Percentiles rank a stretch among this genome's conserved stretches.
Conservation (phyloP, 2,888 invertebrate species). For the Arctia plantaginis region DNA sequence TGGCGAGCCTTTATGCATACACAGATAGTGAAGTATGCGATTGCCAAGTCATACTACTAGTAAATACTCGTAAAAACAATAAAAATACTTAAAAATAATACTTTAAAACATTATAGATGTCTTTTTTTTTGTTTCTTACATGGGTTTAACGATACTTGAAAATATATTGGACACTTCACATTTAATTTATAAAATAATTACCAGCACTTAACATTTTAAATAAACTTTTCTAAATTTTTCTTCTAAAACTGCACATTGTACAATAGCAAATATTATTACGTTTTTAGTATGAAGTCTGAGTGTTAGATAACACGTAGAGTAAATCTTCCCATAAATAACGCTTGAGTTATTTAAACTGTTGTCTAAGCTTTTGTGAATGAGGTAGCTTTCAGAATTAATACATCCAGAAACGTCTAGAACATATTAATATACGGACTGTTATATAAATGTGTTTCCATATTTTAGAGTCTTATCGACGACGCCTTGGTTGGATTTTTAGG, state of each 20-base stretch:
- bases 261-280: background rate
- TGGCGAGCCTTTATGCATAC: background rate
- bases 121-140: too few relatives aligned
- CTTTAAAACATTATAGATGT: too few relatives aligned
- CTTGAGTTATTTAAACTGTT: background rate
- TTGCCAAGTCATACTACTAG: background rate
- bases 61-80: background rate
- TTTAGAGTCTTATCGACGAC: background rate
- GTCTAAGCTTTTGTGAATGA: background rate
- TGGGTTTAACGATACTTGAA: too few relatives aligned
- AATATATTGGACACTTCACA: background rate
- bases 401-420: background rate
- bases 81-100: too few relatives aligned
- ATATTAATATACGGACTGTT: background rate
- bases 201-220: too few relatives aligned
- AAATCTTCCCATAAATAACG: background rate
- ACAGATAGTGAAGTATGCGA: background rate
- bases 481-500: too few relatives aligned
- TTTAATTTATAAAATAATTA: too few relatives aligned
- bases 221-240: too few relatives aligned
- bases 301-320: constrained; percentile 52
- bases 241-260: background rate
- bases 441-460: background rate
- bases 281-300: background rate
- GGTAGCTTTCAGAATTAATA: background rate